A percentile compares a stretch with the other conserved stretches of the same genome.
These are phyloP conservation scores for Calidris pygmaea DNA, from an alignment of 2,113 vertebrate species.

Conservation along the genomic window DNA sequence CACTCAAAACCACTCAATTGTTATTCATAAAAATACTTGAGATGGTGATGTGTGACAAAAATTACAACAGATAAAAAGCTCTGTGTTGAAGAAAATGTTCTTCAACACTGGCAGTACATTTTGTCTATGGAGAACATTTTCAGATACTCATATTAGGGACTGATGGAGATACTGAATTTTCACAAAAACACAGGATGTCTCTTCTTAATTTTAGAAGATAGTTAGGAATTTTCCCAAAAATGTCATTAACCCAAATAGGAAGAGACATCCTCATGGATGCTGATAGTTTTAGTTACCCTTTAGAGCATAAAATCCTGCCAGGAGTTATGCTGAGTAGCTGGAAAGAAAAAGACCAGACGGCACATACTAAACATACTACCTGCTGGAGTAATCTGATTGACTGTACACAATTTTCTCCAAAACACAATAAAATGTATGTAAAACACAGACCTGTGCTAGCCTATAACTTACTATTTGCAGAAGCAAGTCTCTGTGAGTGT, in stretches of 20 bases:
- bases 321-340: not conserved
- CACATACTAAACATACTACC: not conserved
- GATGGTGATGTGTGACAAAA: slow-evolving; percentile 6
- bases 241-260: not conserved
- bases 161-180: not conserved
- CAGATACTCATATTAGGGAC: not conserved
- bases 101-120: slow-evolving; percentile 25
- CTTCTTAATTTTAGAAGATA: not conserved
- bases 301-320: not conserved
- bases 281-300: not conserved
- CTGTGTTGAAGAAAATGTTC: slow-evolving; percentile 32
- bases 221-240: not conserved
- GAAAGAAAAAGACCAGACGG: not conserved
- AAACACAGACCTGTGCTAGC: not conserved
- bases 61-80: slow-evolving; percentile 4
- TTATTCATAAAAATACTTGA: slow-evolving; percentile 3
- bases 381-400: slow-evolving; percentile 16
- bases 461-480: not conserved
- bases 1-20: not conserved
- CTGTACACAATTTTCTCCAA: slow-evolving; percentile 5
- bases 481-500: not conserved
- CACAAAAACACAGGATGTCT: not conserved
- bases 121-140: not conserved
- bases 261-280: not conserved
- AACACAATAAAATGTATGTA: slow-evolving; percentile 52